phyloP scores from a whole-genome alignment of 2,888 invertebrate genomes.

The Xylota segnis region DNA sequence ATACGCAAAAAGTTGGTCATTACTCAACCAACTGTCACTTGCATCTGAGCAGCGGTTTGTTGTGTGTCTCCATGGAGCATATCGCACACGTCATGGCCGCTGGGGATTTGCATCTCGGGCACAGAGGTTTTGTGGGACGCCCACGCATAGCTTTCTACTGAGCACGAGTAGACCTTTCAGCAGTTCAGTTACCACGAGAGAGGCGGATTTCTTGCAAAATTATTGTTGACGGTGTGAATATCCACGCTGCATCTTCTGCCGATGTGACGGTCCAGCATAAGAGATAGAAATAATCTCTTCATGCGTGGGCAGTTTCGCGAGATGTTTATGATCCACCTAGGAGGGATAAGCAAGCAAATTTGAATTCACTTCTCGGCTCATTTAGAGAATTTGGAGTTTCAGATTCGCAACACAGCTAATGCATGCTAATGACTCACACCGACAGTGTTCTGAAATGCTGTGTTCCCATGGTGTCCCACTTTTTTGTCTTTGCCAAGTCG shows the following conservation, averaged over 20 bases:
- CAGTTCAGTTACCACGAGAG: constrained; percentile 54
- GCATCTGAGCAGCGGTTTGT: constrained; percentile 42
- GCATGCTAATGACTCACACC: constrained; percentile 70
- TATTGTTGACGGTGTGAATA: constrained; percentile 55
- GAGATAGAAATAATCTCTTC: constrained; percentile 37
- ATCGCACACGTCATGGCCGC: constrained; percentile 41
- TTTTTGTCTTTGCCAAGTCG: constrained; percentile 42
- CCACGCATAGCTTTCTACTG: constrained; percentile 64
- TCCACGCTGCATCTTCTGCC: constrained; percentile 33
- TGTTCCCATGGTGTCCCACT: constrained; percentile 64
- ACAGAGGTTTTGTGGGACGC: constrained; percentile 61
- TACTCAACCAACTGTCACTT: constrained; percentile 70
- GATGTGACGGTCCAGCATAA: constrained; percentile 33
- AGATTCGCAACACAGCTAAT: constrained; percentile 60
- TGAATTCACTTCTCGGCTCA: constrained; percentile 45
- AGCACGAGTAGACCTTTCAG: constrained; percentile 31
- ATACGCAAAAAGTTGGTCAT: constrained; percentile 63
- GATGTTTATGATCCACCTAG: constrained; percentile 30
- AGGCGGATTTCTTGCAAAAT: constrained; percentile 57
- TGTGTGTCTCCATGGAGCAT: constrained; percentile 50
- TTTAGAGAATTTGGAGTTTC: constrained; percentile 34
- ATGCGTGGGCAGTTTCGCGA: constrained; percentile 62
- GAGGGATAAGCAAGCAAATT: constrained; percentile 9
- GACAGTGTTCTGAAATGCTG: constrained; percentile 9
- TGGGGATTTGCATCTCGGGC: constrained; percentile 48